A percentile compares a stretch with the other conserved stretches of the same genome.
phyloP scores from a whole-genome alignment of 1,140 invertebrate genomes.

The Teleogryllus occipitalis region DNA sequence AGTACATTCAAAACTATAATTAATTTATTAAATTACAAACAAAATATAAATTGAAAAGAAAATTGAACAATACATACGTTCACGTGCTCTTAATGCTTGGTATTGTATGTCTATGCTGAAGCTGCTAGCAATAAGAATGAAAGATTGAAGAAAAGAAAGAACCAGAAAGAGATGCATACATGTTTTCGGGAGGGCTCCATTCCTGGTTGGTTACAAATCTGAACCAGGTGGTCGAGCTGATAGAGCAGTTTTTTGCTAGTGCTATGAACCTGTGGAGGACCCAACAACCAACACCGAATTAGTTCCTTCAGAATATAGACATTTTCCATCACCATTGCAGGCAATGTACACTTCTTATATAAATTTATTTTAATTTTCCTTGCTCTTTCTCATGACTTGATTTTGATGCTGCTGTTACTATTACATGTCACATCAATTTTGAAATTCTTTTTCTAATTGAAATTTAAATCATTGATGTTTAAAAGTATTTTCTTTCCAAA shows the following conservation, averaged over 20 bases:
- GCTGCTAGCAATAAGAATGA: not conserved
- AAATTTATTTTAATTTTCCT: not conserved
- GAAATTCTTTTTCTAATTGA: no score
- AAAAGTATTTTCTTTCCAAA: no score
- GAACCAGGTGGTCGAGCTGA: constrained; percentile 89
- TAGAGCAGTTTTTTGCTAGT: constrained; percentile 94
- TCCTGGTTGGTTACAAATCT: constrained; percentile 86
- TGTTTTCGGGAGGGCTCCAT: constrained; percentile 61
- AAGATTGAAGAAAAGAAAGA: constrained; percentile 8
- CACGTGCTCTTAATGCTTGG: not conserved
- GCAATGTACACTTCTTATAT: not conserved
- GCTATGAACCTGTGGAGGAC: constrained; percentile 69
- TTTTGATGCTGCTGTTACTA: no score
- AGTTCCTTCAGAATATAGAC: not conserved
- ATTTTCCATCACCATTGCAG: constrained; percentile 4
- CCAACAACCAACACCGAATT: constrained; percentile 15
- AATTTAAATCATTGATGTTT: no score
- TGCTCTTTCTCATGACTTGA: no score
- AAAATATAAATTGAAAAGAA: no score
- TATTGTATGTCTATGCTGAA: constrained; percentile 8
- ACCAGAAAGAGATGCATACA: constrained; percentile 40
- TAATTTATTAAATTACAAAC: no score
- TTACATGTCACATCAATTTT: no score
- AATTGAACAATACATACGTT: no score
- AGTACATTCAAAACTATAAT: no score